Percentiles rank a stretch among this genome's conserved stretches.
These are phyloP conservation scores for Gorilla gorilla DNA, from an alignment of 2,113 vertebrate species.

Conservation along the genomic window DNA sequence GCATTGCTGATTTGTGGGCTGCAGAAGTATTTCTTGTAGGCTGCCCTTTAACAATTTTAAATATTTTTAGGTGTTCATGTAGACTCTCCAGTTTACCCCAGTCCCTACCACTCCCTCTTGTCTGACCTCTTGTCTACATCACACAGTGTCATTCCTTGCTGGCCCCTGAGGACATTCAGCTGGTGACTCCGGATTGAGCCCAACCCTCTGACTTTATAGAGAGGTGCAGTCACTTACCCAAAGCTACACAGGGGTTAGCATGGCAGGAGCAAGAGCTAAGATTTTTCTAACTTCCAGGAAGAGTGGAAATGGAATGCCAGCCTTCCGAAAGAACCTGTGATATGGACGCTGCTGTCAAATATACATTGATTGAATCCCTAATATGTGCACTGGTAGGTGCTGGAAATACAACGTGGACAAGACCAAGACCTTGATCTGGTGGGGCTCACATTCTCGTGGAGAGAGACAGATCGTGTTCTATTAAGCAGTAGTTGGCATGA, in stretches of 20 bases:
- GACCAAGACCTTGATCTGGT: not conserved
- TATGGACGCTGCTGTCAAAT: not conserved
- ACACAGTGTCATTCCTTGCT: not conserved
- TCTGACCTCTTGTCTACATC: not conserved
- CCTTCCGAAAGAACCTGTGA: too few relatives aligned
- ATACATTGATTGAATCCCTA: not conserved
- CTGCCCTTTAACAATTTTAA: not conserved
- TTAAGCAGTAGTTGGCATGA: not conserved
- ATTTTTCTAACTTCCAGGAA: not conserved
- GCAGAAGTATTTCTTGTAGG: not conserved
- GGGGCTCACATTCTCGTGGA: too few relatives aligned
- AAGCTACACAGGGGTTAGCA: not conserved
- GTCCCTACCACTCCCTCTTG: too few relatives aligned
- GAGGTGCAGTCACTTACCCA: not conserved
- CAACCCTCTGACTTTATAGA: not conserved
- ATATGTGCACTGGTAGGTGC: too few relatives aligned
- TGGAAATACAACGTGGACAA: not conserved
- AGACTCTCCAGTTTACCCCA: not conserved
- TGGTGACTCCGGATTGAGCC: not conserved
- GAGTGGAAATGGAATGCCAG: not conserved
- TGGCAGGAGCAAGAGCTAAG: not conserved
- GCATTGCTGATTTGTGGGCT: not conserved
- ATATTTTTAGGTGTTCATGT: not conserved
- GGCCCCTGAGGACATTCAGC: not conserved
- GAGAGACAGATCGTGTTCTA: not conserved